Base-by-base conservation (phyloP, 2,113 vertebrate genomes). In the Mormyrus iriodes region DNA sequence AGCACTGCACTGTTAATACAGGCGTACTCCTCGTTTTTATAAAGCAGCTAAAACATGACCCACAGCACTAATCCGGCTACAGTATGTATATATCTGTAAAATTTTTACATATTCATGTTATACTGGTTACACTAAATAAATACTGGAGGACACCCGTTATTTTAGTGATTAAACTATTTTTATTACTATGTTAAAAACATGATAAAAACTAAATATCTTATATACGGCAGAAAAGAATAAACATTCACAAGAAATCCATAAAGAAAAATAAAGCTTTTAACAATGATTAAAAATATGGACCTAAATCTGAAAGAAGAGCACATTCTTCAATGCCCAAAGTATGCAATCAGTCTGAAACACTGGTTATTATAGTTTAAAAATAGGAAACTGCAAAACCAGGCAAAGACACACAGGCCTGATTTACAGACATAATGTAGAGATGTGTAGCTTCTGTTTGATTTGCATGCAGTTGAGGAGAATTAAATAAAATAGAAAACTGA, bases 141-240 rank as follows among this genome's bases (percentile, higher is more conserved):
- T 35, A 39, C 69, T 76, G 69, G 31, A 39, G 13, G 35, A 76
- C 27, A 76, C 69, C 5, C 15, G 0, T 35, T 76, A 76, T 39
- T 76, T 76, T 39, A 76, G 69, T 76, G 69, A 76, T 76, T 76
- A 76, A 76, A 76, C n/a, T 65, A 65, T 65, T 12, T 76, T 76
- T 76, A 76, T 76, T 76, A 31, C 69, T 76, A 76, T 39, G 27
- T 76, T 76, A 76, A 76, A 76, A 76, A 76, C 69, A 76, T 76
- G 69, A 76, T 76, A 76, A 39, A 35, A 76, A 39, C 17, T 39
- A 19, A 65, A 65, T 76, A 76, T 76, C 7, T 76, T 76, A 76
- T 39, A 39, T 76, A 76, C 39, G 69, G 69, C 69, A 35, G 31
- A 76, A 76, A 35, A 76, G 4, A 76, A 76, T 76, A 76, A 39